These are phyloP conservation scores for Notarius quadriscutis DNA, from an alignment of 2,113 vertebrate genomes.

Conservation along the genomic window DNA sequence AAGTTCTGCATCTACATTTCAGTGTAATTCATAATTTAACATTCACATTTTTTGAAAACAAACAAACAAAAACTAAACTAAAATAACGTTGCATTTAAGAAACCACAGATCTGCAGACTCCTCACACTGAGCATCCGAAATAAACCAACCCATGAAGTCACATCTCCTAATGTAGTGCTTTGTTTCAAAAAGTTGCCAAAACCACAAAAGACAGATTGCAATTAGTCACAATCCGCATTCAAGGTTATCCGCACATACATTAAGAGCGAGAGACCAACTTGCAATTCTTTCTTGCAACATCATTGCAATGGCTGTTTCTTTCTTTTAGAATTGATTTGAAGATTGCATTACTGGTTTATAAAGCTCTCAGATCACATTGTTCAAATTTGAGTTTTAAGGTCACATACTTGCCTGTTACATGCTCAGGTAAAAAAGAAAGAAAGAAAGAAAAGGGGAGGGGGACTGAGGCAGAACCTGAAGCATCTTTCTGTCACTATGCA, in stretches of 20 bases:
- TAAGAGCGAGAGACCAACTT: background rate
- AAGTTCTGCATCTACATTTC: background rate
- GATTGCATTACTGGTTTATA: background rate
- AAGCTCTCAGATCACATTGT: background rate
- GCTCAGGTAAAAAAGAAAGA: background rate
- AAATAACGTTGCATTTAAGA: background rate
- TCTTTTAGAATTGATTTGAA: background rate
- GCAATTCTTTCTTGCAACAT: background rate
- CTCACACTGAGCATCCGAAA: background rate
- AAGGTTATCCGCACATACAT: too few species aligned
- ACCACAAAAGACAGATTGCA: background rate
- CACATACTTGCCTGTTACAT: background rate
- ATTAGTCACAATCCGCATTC: background rate
- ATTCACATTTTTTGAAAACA: background rate
- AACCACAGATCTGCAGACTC: background rate
- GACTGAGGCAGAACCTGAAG: background rate
- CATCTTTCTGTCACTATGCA: background rate
- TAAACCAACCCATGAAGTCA: background rate
- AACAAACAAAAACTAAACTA: background rate
- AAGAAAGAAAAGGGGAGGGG: too few species aligned
- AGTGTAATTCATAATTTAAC: background rate
- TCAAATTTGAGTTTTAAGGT: conserved; percentile 1
- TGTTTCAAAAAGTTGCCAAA: background rate
- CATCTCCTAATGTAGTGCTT: background rate
- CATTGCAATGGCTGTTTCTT: background rate